Evolutionary conservation across 2,888 invertebrate genomes (phyloP), one percentile per base, ranked within the genome.

Genomic region (Arrhopalites spinosus): DNA sequence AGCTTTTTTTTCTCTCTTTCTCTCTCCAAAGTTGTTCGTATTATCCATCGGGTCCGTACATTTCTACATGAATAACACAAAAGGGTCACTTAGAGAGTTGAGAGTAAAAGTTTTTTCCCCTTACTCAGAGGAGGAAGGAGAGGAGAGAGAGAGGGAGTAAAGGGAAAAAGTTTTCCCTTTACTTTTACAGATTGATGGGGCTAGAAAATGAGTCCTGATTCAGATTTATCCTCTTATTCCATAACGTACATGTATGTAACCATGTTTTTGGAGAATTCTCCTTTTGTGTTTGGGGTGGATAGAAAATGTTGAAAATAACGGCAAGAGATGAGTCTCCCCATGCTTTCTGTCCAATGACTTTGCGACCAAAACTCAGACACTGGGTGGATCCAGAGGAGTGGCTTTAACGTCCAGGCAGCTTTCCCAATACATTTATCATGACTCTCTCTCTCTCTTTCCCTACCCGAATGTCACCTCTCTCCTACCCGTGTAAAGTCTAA

Each of bases 331-430:
- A n/a, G n/a, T n/a, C n/a, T n/a, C n/a, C n/a, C n/a, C n/a, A n/a
- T 36, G 36, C 61, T 61, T 72, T 72, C 61, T 72, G 63, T 63
- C 47, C 63, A 61, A 63, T 74, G 67, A 74, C 59, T 67, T 74
- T 74, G 56, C 66, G 20, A 15, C 20, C 45, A 30, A 66, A 66
- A 66, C 30, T 64, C 73, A 25, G 36, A 30, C 23, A 59, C 73
- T 56, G 67, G 73, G 67, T 74, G 73, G 67, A 56, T 29, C 8
- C 47, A 23, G 23, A 36, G 67, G 73, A 43, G 73, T 67, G 66
- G 66, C 50, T 56, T 63, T 61, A 36, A 59, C 59, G 59, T 47
- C 47, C 27, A 27, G 72, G 27, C 61, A 27, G 17, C 25, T 20
- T 66, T 66, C 30, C 25, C 66, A 25, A 43, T 25, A 25, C 43